Evolutionary conservation across 2,797 vertebrate species (phyloP), one percentile per base, ranked within the genome.

Genomic region (Spondyliosoma cantharus): DNA sequence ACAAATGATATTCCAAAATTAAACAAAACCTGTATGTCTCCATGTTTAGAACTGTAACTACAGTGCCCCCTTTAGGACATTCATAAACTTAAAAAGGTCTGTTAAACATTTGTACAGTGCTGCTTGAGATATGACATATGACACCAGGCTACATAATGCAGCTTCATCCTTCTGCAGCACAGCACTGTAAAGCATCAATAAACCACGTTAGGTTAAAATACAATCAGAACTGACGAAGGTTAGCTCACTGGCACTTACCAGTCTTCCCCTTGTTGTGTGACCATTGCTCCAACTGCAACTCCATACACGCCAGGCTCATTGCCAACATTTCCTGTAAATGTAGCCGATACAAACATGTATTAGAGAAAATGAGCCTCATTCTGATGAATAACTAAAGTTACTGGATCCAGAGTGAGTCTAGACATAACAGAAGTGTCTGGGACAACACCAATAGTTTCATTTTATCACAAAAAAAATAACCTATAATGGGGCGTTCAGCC

Each of bases 301-400:
- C 98, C 98, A 99, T 98, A 90, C 97, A 98, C 0, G 95, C 97
- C 24, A 99, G 93, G 76, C 96, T 97, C 97, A 99, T 98, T 59
- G 96, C 80, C 96, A 99, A 94, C 96, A 99, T 97, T 76, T 97
- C 97, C 98, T 99, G 83, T 0, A 84, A 9, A 71, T 53, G 56
- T 29, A 84, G 83, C 59, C 59, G 66, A 19, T 20, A 66, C 12
- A 59, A 50, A 42, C 5, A 43, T 3, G 4, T 16, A 82, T 74
- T n/a, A 70, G 5, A 71, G 0, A 16, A 57, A 7, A 52, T 17
- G 3, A 45, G 12, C 14, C 5, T 2, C 45, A 3, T 12, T 24
- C 2, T 43, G 20, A 53, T 22, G 7, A 53, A 63, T 57, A 19
- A 14, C 8, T 19, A 64, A 3, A 14, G 7, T 20, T 60, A 16